A percentile compares a stretch with the other conserved stretches of the same genome.
Evolutionary conservation across 2,797 vertebrate genomes (phyloP).

Genomic region (Morelia viridis): DNA sequence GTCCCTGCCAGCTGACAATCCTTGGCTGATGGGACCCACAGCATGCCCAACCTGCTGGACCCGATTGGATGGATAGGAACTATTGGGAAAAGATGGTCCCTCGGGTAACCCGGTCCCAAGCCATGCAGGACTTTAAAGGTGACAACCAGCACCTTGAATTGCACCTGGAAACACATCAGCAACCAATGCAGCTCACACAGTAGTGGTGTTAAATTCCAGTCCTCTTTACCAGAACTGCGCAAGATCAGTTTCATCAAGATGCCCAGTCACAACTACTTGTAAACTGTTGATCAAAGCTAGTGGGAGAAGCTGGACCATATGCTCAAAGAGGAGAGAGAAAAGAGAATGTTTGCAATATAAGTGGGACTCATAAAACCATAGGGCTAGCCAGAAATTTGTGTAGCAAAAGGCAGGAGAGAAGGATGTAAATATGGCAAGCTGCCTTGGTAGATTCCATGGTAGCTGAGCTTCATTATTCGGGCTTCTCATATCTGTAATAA

Average conservation of each 20-base stretch:
- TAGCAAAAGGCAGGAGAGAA: neutral
- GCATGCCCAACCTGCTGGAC: no score
- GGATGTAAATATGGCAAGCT: neutral
- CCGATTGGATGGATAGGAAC: no score
- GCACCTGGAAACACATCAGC: no score
- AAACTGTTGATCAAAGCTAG: neutral
- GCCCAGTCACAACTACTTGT: neutral
- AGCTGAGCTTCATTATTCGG: neutral
- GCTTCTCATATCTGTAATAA: neutral
- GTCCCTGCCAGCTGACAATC: no score
- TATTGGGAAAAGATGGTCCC: no score
- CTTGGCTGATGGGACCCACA: no score
- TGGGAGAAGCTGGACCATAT: neutral
- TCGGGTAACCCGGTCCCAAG: no score
- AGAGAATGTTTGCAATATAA: neutral
- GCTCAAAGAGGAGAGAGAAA: neutral
- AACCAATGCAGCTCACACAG: no score
- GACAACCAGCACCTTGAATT: no score
- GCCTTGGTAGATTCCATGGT: neutral
- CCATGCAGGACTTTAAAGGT: no score
- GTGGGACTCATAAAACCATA: neutral
- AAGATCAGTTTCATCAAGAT: neutral
- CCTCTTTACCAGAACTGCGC: neutral
- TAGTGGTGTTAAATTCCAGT: neutral
- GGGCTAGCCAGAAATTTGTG: neutral